phyloP scores from a whole-genome alignment of 2,888 invertebrate genomes.

The Chaitophorus viminalis region DNA sequence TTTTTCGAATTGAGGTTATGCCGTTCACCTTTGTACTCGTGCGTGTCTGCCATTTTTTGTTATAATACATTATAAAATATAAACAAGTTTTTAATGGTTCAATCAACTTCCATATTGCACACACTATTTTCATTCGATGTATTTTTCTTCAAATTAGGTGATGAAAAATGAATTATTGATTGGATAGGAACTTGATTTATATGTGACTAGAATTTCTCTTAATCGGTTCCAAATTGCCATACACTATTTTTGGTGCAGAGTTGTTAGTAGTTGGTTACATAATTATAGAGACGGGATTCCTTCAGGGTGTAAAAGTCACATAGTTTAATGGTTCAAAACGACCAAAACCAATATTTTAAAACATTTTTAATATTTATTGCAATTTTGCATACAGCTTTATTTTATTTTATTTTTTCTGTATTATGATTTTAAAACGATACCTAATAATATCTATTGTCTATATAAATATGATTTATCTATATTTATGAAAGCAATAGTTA shows the following conservation, averaged over 20 bases:
- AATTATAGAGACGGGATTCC: neutral
- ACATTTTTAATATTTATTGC: neutral
- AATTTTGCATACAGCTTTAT: neutral
- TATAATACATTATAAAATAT: neutral
- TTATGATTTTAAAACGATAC: neutral
- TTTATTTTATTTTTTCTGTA: neutral
- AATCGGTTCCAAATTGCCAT: neutral
- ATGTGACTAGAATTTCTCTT: neutral
- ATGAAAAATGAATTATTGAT: neutral
- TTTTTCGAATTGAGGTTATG: neutral
- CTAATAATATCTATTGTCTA: constrained; percentile 13
- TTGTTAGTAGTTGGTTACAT: constrained; percentile 13
- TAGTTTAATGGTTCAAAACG: neutral
- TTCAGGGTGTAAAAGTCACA: neutral
- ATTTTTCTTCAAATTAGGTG: neutral
- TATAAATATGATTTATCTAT: neutral
- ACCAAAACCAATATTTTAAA: neutral
- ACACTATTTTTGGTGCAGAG: neutral
- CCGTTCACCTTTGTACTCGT: neutral
- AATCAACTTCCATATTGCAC: neutral
- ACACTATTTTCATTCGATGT: neutral
- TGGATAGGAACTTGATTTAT: neutral
- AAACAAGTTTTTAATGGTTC: neutral
- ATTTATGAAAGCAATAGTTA: neutral
- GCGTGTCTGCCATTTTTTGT: neutral